Percentiles rank a stretch among this genome's conserved stretches.
Evolutionary conservation across 2,113 vertebrate genomes (phyloP).

Genomic region (Oxygymnocypris stewartii): DNA sequence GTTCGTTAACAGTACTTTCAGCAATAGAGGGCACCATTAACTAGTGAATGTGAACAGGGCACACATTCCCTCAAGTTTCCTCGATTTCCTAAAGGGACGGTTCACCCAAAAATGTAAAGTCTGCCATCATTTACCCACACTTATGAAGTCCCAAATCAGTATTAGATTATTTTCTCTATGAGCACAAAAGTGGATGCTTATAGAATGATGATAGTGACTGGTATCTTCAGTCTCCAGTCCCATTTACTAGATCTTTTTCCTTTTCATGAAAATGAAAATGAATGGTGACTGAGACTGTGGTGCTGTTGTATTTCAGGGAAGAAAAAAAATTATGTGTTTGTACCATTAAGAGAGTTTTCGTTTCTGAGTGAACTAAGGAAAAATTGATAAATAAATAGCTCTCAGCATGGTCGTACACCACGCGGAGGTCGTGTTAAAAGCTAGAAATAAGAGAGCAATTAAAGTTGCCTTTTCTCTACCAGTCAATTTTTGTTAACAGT

Average conservation of each 20-base stretch:
- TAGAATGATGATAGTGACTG: background rate
- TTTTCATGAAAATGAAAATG: background rate
- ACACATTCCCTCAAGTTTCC: background rate
- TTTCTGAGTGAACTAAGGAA: no score
- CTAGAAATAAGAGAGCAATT: no score
- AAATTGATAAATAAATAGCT: no score
- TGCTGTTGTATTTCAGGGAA: background rate
- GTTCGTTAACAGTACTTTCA: background rate
- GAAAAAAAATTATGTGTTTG: no score
- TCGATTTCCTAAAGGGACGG: background rate
- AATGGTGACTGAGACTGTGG: background rate
- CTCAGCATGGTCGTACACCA: no score
- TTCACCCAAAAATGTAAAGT: background rate
- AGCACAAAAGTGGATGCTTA: background rate
- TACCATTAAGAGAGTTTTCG: no score
- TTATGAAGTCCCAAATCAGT: background rate
- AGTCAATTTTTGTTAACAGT: no score
- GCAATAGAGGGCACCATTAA: conserved; percentile 46
- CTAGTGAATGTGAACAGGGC: background rate
- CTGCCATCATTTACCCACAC: background rate
- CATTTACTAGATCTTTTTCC: background rate
- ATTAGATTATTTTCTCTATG: accelerated
- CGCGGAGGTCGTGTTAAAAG: no score
- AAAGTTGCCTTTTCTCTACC: no score
- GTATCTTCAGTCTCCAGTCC: background rate